phyloP scores from a whole-genome alignment of 2,797 vertebrate species.

The Graptemys geographica region DNA sequence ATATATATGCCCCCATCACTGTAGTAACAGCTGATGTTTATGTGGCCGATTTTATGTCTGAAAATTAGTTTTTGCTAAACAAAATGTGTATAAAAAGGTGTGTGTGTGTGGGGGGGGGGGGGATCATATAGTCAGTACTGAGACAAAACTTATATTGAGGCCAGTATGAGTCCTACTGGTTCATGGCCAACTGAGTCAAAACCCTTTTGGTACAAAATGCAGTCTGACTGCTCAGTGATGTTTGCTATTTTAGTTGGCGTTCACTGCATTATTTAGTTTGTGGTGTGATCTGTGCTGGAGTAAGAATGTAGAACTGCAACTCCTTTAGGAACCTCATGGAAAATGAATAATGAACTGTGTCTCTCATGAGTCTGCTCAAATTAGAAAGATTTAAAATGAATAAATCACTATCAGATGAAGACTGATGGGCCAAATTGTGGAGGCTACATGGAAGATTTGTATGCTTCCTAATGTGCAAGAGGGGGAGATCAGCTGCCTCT shows the following conservation, averaged over 20 bases:
- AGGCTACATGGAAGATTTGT: accelerated
- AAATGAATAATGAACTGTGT: neutral
- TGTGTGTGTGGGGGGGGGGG: neutral
- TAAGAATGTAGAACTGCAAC: neutral
- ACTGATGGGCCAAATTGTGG: neutral
- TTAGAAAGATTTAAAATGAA: neutral
- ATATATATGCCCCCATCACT: accelerated
- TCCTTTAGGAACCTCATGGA: neutral
- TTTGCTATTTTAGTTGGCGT: neutral
- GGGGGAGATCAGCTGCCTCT: neutral
- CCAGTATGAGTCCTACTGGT: neutral
- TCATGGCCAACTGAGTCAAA: neutral
- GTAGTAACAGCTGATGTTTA: neutral
- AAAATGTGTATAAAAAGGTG: neutral
- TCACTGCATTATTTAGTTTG: neutral
- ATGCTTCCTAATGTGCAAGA: neutral
- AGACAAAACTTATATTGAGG: neutral
- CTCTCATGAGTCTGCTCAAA: neutral
- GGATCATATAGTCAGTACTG: neutral
- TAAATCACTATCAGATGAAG: neutral
- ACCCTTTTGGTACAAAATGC: neutral
- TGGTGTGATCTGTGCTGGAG: neutral
- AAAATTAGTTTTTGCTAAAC: neutral
- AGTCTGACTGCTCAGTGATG: neutral
- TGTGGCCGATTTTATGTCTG: slow-evolving; percentile 22